phyloP scores from a whole-genome alignment of 2,888 invertebrate species.

The Scaptomyza polygonia region DNA sequence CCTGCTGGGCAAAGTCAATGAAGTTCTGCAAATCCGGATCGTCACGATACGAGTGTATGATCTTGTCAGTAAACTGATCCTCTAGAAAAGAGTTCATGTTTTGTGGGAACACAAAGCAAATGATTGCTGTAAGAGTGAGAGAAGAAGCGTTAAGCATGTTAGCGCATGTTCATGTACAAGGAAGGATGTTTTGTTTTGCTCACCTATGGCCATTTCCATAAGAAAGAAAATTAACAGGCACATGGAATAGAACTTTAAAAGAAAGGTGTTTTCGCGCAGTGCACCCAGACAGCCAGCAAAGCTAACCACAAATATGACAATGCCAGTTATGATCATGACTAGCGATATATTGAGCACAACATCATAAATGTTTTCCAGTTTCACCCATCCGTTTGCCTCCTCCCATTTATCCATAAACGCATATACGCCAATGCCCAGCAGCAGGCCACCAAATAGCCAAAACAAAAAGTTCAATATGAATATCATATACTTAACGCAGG shows the following conservation, averaged over 20 bases:
- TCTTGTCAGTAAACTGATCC: conserved; percentile 94
- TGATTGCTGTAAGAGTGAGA: conserved; percentile 89
- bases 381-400: conserved; percentile 93
- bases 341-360: conserved; percentile 95
- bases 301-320: conserved; percentile 96
- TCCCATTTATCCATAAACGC: conserved; percentile 95
- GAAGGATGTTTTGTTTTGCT: too few species aligned
- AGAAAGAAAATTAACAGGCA: conserved; percentile 94
- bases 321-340: conserved; percentile 93
- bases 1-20: conserved; percentile 97
- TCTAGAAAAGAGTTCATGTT: conserved; percentile 93
- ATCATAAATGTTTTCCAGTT: conserved; percentile 94
- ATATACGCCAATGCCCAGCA: conserved; percentile 94
- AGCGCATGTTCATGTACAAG: too few species aligned
- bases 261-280: conserved; percentile 93
- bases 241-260: conserved; percentile 95
- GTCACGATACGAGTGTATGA: conserved; percentile 95
- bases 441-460: conserved; percentile 93
- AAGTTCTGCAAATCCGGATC: conserved; percentile 97
- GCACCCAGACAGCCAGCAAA: conserved; percentile 95
- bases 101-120: conserved; percentile 97
- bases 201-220: conserved; percentile 92
- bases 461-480: conserved; percentile 85
- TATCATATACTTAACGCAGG: conserved; percentile 84
- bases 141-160: too few species aligned